Conservation (phyloP, 1,140 invertebrate genomes). For the Heliconius congener region DNA sequence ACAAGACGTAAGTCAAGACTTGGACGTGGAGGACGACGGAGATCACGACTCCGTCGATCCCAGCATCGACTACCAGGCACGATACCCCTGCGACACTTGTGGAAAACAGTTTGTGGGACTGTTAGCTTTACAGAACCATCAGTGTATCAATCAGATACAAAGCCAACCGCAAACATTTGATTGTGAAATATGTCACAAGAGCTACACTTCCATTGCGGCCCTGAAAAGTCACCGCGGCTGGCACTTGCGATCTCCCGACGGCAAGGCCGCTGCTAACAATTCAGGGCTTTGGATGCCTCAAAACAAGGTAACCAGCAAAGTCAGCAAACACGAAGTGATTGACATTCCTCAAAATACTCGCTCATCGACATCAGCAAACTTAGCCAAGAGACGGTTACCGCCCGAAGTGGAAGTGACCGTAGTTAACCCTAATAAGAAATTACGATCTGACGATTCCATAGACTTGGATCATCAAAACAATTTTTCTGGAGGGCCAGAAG, state of each 20-base stretch:
- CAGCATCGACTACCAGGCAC: slow-evolving; percentile 70
- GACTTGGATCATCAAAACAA: slow-evolving; percentile 61
- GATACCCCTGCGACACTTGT: slow-evolving; percentile 76
- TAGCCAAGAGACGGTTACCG: slow-evolving; percentile 70
- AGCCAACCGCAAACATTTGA: slow-evolving; percentile 73
- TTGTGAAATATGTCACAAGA: slow-evolving; percentile 83
- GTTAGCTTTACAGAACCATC: slow-evolving; percentile 77
- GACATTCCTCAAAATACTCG: slow-evolving; percentile 56
- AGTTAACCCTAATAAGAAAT: slow-evolving; percentile 76
- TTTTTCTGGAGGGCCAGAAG: slow-evolving; percentile 56
- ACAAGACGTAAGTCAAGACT: slow-evolving; percentile 58
- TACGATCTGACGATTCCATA: slow-evolving; percentile 72
- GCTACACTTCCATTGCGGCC: slow-evolving; percentile 81
- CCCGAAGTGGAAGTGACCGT: slow-evolving; percentile 79
- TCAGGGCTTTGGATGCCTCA: slow-evolving; percentile 80
- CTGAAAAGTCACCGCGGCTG: slow-evolving; percentile 84
- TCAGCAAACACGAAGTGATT: slow-evolving; percentile 77
- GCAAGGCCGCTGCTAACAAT: slow-evolving; percentile 79
- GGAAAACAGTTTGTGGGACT: slow-evolving; percentile 77
- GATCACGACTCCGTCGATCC: slow-evolving; percentile 61
- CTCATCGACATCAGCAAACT: slow-evolving; percentile 45
- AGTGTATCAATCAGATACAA: slow-evolving; percentile 64
- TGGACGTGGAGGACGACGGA: slow-evolving; percentile 66
- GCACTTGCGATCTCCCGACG: slow-evolving; percentile 82
- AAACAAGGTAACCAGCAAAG: slow-evolving; percentile 78